These are phyloP conservation scores for Amphibalanus amphitrite DNA, from an alignment of 1,140 invertebrate genomes.

Conservation along the genomic window DNA sequence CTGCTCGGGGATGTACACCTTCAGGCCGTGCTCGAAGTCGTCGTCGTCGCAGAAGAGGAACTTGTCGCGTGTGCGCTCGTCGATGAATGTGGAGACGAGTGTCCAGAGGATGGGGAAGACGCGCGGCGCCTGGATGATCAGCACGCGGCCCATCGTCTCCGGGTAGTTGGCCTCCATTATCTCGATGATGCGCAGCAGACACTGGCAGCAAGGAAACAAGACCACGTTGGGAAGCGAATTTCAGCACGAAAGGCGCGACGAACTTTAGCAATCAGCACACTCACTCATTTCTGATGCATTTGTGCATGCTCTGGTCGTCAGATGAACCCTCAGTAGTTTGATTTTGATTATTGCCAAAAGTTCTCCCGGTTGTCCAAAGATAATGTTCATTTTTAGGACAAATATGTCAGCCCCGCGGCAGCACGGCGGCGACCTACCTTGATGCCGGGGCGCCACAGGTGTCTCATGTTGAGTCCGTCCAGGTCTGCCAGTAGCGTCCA, in stretches of 20 bases:
- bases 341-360: too few relatives aligned
- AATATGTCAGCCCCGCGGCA: too few relatives aligned
- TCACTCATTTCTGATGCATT: too few relatives aligned
- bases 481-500: constrained; percentile 85
- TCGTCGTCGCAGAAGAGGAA: constrained; percentile 84
- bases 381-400: too few relatives aligned
- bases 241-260: too few relatives aligned
- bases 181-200: constrained; percentile 79
- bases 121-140: constrained; percentile 71
- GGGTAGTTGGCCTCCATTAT: constrained; percentile 88
- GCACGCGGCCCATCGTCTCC: constrained; percentile 77
- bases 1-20: constrained; percentile 69
- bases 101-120: constrained; percentile 97
- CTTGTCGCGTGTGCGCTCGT: constrained; percentile 86
- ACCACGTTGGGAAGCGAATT: too few relatives aligned
- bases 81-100: constrained; percentile 88
- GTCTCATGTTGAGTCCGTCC: constrained; percentile 86
- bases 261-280: too few relatives aligned
- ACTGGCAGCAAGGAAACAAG: constrained; percentile 22
- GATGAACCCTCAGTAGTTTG: too few relatives aligned
- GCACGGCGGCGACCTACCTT: too few relatives aligned
- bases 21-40: constrained; percentile 59
- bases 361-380: too few relatives aligned
- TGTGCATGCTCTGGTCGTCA: too few relatives aligned
- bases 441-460: constrained; percentile 84